Evolutionary conservation across 1,140 invertebrate species (phyloP).

Genomic region (Chelonus insularis): DNA sequence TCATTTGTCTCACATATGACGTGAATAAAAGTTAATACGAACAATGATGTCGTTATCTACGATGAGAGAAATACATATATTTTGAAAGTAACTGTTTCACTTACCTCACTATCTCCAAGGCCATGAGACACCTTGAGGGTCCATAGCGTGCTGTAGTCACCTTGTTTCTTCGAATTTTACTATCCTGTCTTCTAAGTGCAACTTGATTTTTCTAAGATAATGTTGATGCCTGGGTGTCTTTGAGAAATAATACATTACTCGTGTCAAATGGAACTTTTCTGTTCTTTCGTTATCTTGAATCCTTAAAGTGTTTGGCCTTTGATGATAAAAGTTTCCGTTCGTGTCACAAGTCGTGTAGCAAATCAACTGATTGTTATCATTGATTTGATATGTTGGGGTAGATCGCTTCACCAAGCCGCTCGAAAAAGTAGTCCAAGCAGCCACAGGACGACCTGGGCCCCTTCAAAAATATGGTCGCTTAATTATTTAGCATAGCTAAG

Average conservation of each 20-base stretch:
- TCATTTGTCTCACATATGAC: conserved; percentile 2
- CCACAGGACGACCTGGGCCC: conserved; percentile 74
- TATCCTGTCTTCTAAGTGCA: neutral
- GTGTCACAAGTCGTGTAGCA: neutral
- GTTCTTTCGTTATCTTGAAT: neutral
- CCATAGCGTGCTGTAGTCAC: neutral
- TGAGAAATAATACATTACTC: too few species aligned
- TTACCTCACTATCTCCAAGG: neutral
- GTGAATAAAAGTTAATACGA: neutral
- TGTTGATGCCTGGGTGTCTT: neutral
- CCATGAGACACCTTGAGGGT: neutral
- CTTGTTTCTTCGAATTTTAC: neutral
- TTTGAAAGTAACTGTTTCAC: too few species aligned
- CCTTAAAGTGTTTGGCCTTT: neutral
- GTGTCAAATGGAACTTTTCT: too few species aligned
- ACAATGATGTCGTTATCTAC: conserved; percentile 9
- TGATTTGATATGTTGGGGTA: conserved; percentile 50
- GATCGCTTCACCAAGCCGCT: conserved; percentile 70
- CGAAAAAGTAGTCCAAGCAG: conserved; percentile 71
- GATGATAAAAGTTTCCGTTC: neutral
- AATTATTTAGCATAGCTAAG: conserved; percentile 68
- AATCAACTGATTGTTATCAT: neutral
- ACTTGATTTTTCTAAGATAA: neutral
- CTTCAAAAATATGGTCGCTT: conserved; percentile 72
- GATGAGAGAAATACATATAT: neutral